These are phyloP conservation scores for Acropora tenuis DNA, from an alignment of 64 coral and sea anemone genomes.

Conservation along the genomic window DNA sequence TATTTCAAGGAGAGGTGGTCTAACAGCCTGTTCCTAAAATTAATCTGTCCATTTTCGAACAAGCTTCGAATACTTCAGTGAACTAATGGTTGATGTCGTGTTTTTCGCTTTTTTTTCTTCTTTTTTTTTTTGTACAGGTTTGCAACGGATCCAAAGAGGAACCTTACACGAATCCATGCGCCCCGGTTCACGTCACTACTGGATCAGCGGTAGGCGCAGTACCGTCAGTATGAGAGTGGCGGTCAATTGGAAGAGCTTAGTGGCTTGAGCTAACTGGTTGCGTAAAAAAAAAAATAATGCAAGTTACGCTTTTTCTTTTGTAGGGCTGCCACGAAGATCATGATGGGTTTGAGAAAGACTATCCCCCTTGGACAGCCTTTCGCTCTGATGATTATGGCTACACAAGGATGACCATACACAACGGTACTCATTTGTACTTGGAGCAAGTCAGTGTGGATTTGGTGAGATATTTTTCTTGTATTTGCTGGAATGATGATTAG, in stretches of 20 bases:
- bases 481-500: too few species aligned
- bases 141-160: conserved; percentile 72
- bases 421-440: conserved; percentile 80
- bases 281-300: too few species aligned
- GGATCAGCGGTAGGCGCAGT: conserved; percentile 74
- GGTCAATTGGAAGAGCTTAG: too few species aligned
- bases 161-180: conserved; percentile 84
- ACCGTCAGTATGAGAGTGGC: too few species aligned
- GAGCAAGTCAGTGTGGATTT: conserved; percentile 83
- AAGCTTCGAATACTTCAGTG: too few species aligned
- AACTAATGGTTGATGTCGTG: too few species aligned
- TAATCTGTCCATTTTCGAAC: too few species aligned
- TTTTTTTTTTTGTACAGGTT: conserved; percentile 28
- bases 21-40: too few species aligned
- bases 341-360: conserved; percentile 70
- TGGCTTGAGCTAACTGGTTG: too few species aligned
- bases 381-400: conserved; percentile 86
- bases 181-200: conserved; percentile 79
- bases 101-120: not conserved
- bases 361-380: conserved; percentile 87
- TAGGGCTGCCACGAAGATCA: conserved; percentile 83
- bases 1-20: too few species aligned
- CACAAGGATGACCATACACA: conserved; percentile 84
- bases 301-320: not conserved
- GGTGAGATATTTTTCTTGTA: conserved; percentile 22